Conservation (phyloP, 1,140 invertebrate genomes). For the Orius insidiosus region DNA sequence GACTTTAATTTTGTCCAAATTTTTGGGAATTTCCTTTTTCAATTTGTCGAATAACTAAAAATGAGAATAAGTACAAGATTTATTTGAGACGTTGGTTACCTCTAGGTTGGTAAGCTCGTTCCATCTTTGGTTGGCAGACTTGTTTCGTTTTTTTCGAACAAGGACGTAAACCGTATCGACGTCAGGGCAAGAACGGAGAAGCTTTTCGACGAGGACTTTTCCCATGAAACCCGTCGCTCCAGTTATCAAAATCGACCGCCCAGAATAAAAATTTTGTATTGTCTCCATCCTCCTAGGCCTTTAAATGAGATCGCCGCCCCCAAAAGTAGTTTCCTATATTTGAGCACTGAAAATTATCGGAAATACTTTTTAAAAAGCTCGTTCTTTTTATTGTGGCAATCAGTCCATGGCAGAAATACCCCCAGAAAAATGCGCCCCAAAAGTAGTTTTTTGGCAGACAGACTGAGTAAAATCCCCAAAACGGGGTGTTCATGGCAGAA, state of each 20-base stretch:
- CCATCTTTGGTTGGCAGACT: slow-evolving; percentile 37
- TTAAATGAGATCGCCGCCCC: no score
- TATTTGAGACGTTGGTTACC: no score
- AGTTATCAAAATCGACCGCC: slow-evolving; percentile 26
- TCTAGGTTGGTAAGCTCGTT: slow-evolving; percentile 38
- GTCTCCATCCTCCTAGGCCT: not conserved
- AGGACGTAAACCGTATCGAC: slow-evolving; percentile 50
- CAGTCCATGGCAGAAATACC: no score
- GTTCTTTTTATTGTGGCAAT: no score
- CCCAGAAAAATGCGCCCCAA: no score
- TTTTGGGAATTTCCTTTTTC: slow-evolving; percentile 35
- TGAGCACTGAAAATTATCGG: no score
- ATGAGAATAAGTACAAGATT: no score
- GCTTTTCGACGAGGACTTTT: slow-evolving; percentile 45
- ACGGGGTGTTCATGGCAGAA: no score
- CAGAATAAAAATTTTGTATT: slow-evolving; percentile 27
- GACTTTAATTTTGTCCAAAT: slow-evolving; percentile 38
- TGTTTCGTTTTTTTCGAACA: slow-evolving; percentile 47
- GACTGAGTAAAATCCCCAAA: no score
- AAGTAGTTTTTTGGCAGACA: no score
- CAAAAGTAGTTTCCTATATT: no score
- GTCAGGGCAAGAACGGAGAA: slow-evolving; percentile 32
- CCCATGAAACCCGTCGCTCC: slow-evolving; percentile 33
- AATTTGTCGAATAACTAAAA: slow-evolving; percentile 37
- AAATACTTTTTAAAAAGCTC: no score